phyloP scores from a whole-genome alignment of 2,888 invertebrate species.

The Clusia tigrina region DNA sequence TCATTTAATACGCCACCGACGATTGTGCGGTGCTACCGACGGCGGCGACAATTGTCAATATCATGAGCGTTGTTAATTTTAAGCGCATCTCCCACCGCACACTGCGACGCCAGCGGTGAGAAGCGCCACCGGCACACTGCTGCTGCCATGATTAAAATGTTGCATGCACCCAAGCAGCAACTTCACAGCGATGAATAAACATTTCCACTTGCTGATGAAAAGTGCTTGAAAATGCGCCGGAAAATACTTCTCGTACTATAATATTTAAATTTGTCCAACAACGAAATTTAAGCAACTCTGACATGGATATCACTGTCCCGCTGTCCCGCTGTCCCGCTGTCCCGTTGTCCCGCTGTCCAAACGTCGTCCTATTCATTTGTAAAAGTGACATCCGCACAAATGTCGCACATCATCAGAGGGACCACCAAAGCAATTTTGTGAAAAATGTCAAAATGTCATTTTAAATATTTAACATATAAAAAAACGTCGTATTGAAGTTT shows the following conservation, averaged over 20 bases:
- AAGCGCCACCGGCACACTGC: no score
- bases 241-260: no score
- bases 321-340: no score
- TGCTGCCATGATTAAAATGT: no score
- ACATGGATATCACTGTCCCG: no score
- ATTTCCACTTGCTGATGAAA: no score
- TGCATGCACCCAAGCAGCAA: no score
- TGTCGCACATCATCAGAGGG: conserved; percentile 5
- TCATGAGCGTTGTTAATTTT: neutral
- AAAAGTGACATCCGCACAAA: neutral
- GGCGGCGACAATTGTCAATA: neutral
- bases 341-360: neutral
- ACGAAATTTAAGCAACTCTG: no score
- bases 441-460: conserved; percentile 55
- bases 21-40: neutral
- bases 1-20: neutral
- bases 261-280: no score
- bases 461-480: conserved; percentile 47
- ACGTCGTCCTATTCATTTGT: neutral
- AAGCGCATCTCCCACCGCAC: neutral
- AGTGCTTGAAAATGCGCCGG: no score
- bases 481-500: neutral
- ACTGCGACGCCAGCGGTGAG: no score
- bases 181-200: no score
- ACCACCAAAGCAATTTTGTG: conserved; percentile 8